Evolutionary conservation across 2,113 vertebrate species (phyloP).

Genomic region (Tapirus terrestris): DNA sequence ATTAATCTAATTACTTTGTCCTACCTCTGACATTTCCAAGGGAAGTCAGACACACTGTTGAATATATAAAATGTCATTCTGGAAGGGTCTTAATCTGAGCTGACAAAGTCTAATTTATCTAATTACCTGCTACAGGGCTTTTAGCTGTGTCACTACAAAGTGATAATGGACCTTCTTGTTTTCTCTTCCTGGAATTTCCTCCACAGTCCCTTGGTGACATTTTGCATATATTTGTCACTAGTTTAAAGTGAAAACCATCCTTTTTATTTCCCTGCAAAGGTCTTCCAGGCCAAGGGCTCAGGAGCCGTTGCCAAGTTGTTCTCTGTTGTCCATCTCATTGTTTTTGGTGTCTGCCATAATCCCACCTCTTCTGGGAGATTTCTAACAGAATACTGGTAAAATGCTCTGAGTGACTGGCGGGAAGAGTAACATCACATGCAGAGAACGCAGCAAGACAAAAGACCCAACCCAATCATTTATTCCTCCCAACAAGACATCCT

Average conservation of each 20-base stretch:
- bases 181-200: slow-evolving; percentile 7
- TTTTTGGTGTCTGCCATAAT: background rate
- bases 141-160: background rate
- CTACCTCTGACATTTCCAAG: slow-evolving; percentile 56
- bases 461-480: background rate
- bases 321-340: background rate
- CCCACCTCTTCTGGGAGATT: background rate
- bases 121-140: slow-evolving; percentile 55
- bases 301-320: background rate
- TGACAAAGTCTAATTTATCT: slow-evolving; percentile 26
- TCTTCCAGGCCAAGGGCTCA: background rate
- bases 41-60: background rate
- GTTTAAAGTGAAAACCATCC: background rate
- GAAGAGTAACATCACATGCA: background rate
- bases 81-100: slow-evolving; percentile 43
- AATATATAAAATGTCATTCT: slow-evolving; percentile 55
- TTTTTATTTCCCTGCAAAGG: background rate
- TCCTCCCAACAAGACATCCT: background rate
- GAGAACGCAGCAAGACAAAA: background rate
- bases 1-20: slow-evolving; percentile 60
- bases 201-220: background rate
- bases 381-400: background rate
- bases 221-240: background rate
- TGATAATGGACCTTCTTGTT: background rate
- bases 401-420: background rate